Base-by-base conservation (phyloP, 2,888 invertebrate species). In the Notodonta ziczac region DNA sequence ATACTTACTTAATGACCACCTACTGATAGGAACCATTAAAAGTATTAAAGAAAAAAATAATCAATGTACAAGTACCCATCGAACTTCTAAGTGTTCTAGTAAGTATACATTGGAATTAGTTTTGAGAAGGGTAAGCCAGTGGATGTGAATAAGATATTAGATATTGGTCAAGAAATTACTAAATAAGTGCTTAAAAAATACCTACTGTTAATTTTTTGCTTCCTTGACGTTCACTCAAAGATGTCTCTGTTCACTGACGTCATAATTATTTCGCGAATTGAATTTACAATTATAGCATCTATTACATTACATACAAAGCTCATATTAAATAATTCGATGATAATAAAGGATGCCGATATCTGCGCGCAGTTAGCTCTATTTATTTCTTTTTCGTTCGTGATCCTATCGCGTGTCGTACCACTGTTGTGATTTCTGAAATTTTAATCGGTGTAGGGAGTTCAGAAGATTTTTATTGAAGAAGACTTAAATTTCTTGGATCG, bases 361-460 rank as follows among this genome's bases (percentile, higher is more conserved):
- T n/a, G 7, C 2, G 48, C 14, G 14, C n/a, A 14, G 13, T n/a
- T 77, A 78, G 79, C 82, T 75, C 77, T 86, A 88, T 84, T 83
- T 85, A 87, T 88, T 89, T 83, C 80, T 85, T 86, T 60, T 81
- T 83, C 84, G 84, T 86, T 83, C 85, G 87, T 84, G 87, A 77
- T 70, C 62, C 69, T 81, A 85, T 91, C 85, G 90, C 90, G 89
- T 89, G 89, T 69, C 70, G 63, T 66, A 69, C 69, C 80, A 78
- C 86, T 86, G 87, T 90, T 88, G 83, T 85, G 88, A 89, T 89
- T 86, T 84, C 86, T 89, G 85, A 88, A 90, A 91, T 87, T 88
- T 88, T 90, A 89, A 90, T 89, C 86, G 88, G 77, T 83, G 85
- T 83, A 77, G 76, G 74, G 77, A 82, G 77, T 83, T 81, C 74